Evolutionary conservation across 2,888 invertebrate species (phyloP).

Genomic region (Platypus cylindrus): DNA sequence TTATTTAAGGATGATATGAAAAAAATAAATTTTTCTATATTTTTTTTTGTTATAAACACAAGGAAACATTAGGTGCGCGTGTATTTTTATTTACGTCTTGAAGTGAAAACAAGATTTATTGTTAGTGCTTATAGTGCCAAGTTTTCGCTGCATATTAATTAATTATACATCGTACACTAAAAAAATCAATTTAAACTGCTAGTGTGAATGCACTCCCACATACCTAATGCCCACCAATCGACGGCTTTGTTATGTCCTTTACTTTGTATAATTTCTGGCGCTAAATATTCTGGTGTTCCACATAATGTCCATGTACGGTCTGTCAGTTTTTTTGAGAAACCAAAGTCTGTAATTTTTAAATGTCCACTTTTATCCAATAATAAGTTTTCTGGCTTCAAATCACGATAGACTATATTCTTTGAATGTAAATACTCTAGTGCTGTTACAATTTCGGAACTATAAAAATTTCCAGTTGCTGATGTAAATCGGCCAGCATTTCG

Average conservation of each 20-base stretch:
- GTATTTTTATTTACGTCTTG: too few relatives aligned
- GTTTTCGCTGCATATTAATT: too few relatives aligned
- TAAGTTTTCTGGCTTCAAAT: slow-evolving; percentile 90
- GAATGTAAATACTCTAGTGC: slow-evolving; percentile 90
- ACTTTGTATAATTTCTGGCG: slow-evolving; percentile 93
- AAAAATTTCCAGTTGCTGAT: slow-evolving; percentile 79
- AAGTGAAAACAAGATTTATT: too few relatives aligned
- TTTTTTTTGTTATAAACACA: too few relatives aligned
- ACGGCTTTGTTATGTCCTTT: slow-evolving; percentile 98
- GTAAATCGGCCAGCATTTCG: slow-evolving; percentile 84
- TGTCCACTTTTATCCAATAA: slow-evolving; percentile 87
- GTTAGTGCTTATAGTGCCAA: too few relatives aligned
- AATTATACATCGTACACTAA: too few relatives aligned
- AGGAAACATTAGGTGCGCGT: too few relatives aligned
- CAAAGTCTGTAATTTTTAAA: slow-evolving; percentile 94
- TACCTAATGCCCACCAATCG: slow-evolving; percentile 97
- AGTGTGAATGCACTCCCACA: slow-evolving; percentile 26
- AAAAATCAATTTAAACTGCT: too few relatives aligned
- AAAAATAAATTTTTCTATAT: too few relatives aligned
- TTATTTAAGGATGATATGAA: too few relatives aligned
- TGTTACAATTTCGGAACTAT: slow-evolving; percentile 85
- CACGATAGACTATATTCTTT: slow-evolving; percentile 75
- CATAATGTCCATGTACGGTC: slow-evolving; percentile 96
- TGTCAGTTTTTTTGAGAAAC: slow-evolving; percentile 88
- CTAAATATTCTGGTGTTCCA: slow-evolving; percentile 94